Percentiles rank a stretch among this genome's conserved stretches.
phyloP scores from a whole-genome alignment of 2,797 vertebrate genomes.

The Emydoidea blandingii region DNA sequence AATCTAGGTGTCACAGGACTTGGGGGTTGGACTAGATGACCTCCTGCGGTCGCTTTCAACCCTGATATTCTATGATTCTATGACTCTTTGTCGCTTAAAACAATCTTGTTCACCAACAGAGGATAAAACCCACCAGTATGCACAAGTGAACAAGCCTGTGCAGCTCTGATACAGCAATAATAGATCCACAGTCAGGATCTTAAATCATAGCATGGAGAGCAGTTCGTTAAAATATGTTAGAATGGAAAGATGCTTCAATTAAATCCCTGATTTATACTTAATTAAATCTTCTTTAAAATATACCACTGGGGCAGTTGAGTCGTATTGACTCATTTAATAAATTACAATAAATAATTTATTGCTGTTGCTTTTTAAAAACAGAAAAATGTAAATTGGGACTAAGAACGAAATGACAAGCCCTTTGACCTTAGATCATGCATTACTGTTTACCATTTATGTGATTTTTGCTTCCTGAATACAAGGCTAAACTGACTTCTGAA shows the following conservation, averaged over 20 bases:
- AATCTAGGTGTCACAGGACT: too few species aligned
- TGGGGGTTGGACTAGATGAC: too few species aligned
- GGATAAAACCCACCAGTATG: background rate
- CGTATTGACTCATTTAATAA: conserved; percentile 16
- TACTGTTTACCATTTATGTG: conserved; percentile 61
- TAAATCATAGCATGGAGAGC: background rate
- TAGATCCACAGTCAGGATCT: background rate
- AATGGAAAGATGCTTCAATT: conserved; percentile 14
- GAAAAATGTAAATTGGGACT: conserved; percentile 33
- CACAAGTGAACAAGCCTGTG: background rate
- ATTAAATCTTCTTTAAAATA: conserved; percentile 38
- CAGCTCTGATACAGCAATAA: background rate
- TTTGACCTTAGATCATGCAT: conserved; percentile 27
- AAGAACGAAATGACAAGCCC: conserved; percentile 11
- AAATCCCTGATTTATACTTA: conserved; percentile 33
- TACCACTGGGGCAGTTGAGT: background rate
- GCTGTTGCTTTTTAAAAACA: conserved; percentile 25
- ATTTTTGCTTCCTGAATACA: conserved; percentile 64
- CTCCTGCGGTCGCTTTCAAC: too few species aligned
- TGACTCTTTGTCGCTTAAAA: background rate
- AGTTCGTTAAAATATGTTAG: conserved; percentile 45
- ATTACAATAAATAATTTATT: conserved; percentile 40
- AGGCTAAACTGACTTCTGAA: conserved; percentile 61
- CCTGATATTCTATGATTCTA: too few species aligned
- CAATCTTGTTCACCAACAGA: background rate